Conservation (phyloP, 2,113 vertebrate species). For the Festucalex cinctus region DNA sequence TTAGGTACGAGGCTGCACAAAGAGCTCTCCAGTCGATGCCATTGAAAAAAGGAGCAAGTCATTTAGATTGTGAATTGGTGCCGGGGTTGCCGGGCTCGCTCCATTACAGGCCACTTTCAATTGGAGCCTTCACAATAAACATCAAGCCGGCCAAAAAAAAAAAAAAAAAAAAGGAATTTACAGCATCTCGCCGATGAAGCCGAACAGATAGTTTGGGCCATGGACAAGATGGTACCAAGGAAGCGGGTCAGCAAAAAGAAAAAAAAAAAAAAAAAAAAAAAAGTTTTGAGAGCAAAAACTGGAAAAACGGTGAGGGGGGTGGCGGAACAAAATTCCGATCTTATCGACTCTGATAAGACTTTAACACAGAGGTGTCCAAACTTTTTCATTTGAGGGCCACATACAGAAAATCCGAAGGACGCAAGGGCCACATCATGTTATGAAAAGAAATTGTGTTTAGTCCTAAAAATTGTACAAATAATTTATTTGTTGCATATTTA, state of each 20-base stretch:
- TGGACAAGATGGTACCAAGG: slow-evolving; percentile 93
- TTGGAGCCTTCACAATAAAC: slow-evolving; percentile 99
- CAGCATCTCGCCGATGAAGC: slow-evolving; percentile 99
- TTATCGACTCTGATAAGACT: slow-evolving; percentile 1
- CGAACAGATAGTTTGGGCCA: slow-evolving; percentile 94
- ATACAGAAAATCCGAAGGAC: no score
- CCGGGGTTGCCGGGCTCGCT: slow-evolving; percentile 92
- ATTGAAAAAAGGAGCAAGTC: slow-evolving; percentile 99
- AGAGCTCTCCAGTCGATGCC: slow-evolving; percentile 97
- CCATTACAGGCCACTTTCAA: slow-evolving; percentile 99
- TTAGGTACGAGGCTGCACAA: slow-evolving; percentile 99
- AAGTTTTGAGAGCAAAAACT: slow-evolving; percentile 18
- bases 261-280: no score
- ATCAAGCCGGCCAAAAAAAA: slow-evolving; percentile 95
- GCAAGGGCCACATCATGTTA: no score
- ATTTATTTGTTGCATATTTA: no score
- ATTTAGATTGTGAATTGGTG: slow-evolving; percentile 99
- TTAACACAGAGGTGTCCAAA: slow-evolving; percentile 4
- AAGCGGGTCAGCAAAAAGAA: slow-evolving; percentile 47
- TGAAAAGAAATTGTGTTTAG: no score
- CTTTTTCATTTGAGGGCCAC: no score
- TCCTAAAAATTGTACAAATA: no score
- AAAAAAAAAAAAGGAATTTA: no score
- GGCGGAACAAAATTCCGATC: slow-evolving; percentile 27
- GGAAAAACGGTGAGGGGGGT: slow-evolving; percentile 31